Base-by-base conservation (phyloP, 1,140 invertebrate genomes). In the Arctopsyche grandis region DNA sequence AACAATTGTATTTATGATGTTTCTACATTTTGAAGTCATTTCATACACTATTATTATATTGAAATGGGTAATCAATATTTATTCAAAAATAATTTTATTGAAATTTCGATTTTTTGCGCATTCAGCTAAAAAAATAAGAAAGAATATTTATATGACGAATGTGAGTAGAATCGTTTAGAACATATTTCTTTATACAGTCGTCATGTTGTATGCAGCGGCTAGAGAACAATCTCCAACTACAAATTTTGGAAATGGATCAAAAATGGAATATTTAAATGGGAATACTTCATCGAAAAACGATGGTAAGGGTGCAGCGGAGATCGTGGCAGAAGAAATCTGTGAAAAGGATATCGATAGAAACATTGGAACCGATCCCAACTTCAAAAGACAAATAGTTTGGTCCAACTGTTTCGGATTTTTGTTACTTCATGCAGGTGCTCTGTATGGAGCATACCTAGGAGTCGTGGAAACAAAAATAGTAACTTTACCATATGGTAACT, bases 301-400 rank as follows among this genome's bases (percentile, higher is more conserved):
- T 4, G 16, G 3, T 5, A 52, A 52, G 16, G 12, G 12, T 52
- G 16, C 1, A 14, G 1, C 16, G 7, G 63, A 26, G 7, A 26
- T n/a, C 9, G 43, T 16, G 0, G 24, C 38, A 44, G 69, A 71
- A 19, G 69, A 71, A 71, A 46, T 71, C 10, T 48, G 38, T 46
- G 48, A 52, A 10, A 46, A 75, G n/a, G 48, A 56, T 58, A 24
- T 7, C 0, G 12, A 75, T 38, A 56, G 10, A 5, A 75, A 56
- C 9, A 85, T 88, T 38, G 89, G 89, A 63, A 90, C 89, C 0
- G 89, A 90, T 85, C 87, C 84, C 74, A 84, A 78, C 0, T 90
- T 88, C 74, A 89, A 88, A 84, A 85, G 88, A 80, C 66, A 88
- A 83, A 84, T 89, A 14, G 89, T 90, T 0, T 90, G 89, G 90